Evolutionary conservation across 1,140 invertebrate genomes (phyloP), one percentile per base, ranked within the genome.

Genomic region (Hetaerina americana): DNA sequence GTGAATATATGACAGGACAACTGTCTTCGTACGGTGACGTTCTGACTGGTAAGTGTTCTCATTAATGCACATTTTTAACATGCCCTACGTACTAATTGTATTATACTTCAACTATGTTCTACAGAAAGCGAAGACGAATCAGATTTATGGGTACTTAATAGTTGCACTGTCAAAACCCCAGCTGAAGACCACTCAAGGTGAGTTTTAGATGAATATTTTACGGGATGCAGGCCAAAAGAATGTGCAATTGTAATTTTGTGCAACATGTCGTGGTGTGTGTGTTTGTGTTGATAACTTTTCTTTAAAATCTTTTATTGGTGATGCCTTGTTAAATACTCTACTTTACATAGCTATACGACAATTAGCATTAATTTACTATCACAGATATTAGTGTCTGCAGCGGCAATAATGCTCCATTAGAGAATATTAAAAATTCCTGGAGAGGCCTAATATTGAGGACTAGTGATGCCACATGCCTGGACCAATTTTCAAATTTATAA

Each of bases 1-100:
- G 92, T 12, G 95, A 97, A 84, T 99, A 99, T 78, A 99, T 99
- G 97, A 94, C 94, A 31, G 97, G 97, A 0, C 88, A 97, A 74
- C 80, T 99, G 67, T 88, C 92, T 22, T 84, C 89, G 0, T 93
- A 92, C 80, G 96, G 96, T 0, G 98, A 97, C 80, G 87, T 85
- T 72, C 84, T 98, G n/a, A 94, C 90, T 66, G 80, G 82, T 84
- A 74, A 73, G 70, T 66, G 74, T 40, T 3, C 28, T 71, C 29
- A 74, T 76, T 15, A 75, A 74, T 26, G 76, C n/a, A 72, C 73
- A 66, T 27, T 29, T 25, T 77, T 24, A 6, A n/a, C n/a, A n/a
- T n/a, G n/a, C n/a, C n/a, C n/a, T n/a, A n/a, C n/a, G n/a, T n/a
- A n/a, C n/a, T 66, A 40, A 49, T 26, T 57, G 8, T 12, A 29